These are phyloP conservation scores for Phrynocephalus vlangalii DNA, from an alignment of 2,797 vertebrate genomes.

Conservation along the genomic window DNA sequence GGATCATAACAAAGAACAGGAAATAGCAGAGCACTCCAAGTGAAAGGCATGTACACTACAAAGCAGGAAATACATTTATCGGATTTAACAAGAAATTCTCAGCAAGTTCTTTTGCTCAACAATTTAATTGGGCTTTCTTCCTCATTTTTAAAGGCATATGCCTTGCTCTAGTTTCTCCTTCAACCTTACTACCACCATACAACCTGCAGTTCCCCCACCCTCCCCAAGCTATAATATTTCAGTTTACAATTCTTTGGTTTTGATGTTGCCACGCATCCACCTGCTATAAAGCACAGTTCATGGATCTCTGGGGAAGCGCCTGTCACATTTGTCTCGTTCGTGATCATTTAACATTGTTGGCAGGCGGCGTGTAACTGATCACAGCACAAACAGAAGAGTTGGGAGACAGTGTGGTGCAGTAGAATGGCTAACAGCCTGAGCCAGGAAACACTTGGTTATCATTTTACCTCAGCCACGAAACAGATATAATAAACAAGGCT, in stretches of 20 bases:
- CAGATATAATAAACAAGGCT: not conserved
- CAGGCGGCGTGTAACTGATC: constrained; percentile 24
- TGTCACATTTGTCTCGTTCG: constrained; percentile 17
- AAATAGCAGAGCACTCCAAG: not conserved
- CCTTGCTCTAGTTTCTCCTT: not conserved
- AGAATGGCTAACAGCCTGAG: not conserved
- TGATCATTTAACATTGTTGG: not conserved
- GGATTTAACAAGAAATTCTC: not conserved
- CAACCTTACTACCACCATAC: not conserved
- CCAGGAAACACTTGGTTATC: not conserved
- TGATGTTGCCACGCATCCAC: constrained; percentile 25
- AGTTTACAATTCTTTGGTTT: constrained; percentile 28
- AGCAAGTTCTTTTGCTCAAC: not conserved
- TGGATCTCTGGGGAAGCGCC: constrained; percentile 8
- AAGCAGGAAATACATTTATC: not conserved
- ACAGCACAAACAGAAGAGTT: accelerated
- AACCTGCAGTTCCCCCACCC: not conserved
- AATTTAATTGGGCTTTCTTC: not conserved
- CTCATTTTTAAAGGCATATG: not conserved
- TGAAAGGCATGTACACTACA: not conserved
- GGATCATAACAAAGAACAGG: not conserved
- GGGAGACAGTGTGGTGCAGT: not conserved
- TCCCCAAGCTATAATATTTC: constrained; percentile 7
- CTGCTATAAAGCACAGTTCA: constrained; percentile 48
- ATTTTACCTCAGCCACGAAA: not conserved